Percentiles rank a stretch among this genome's conserved stretches.
These are phyloP conservation scores for Lerema accius DNA, from an alignment of 1,140 invertebrate species.

Conservation along the genomic window DNA sequence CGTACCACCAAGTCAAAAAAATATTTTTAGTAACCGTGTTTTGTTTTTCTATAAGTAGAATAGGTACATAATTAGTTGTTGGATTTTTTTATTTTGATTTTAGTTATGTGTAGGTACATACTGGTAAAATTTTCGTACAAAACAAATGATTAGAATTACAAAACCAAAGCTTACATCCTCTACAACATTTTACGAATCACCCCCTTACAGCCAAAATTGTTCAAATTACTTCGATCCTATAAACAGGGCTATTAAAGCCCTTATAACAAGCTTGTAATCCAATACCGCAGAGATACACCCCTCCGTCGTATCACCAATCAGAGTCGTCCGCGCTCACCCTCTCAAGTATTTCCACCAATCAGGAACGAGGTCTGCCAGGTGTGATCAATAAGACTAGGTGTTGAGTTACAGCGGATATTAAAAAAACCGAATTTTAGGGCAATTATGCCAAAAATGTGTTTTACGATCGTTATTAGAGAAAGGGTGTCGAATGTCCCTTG, in stretches of 20 bases:
- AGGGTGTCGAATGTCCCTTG: no score
- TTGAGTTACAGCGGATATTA: conserved; percentile 39
- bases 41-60: no score
- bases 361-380: conserved; percentile 47
- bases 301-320: conserved; percentile 47
- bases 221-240: conserved; percentile 13
- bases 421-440: conserved; percentile 8
- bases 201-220: conserved; percentile 5
- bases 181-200: background rate
- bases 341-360: conserved; percentile 46
- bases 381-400: conserved; percentile 52
- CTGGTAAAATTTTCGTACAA: no score
- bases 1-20: no score
- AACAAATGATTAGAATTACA: no score
- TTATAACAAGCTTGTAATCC: conserved; percentile 34
- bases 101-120: no score
- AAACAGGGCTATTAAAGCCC: conserved; percentile 24
- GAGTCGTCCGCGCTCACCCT: conserved; percentile 46
- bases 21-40: no score
- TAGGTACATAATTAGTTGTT: no score
- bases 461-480: no score
- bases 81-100: no score
- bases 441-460: no score
- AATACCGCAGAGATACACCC: conserved; percentile 37
- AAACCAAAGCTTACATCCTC: background rate